Conservation (phyloP, 2,888 invertebrate species). For the Proisotoma minuta region DNA sequence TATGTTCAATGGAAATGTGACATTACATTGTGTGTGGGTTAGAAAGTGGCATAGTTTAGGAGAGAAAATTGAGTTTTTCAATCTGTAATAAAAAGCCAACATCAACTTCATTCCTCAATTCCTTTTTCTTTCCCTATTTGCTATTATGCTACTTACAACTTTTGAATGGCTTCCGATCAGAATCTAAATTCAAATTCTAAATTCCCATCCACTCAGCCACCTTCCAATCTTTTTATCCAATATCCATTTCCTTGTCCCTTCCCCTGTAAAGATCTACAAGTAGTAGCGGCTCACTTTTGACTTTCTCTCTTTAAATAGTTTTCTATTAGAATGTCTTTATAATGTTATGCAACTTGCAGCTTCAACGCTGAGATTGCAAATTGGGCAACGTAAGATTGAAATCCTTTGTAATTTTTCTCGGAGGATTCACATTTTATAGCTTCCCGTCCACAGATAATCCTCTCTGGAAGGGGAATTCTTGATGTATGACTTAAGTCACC, state of each 20-base stretch:
- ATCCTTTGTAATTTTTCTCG: background rate
- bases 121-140: conserved; percentile 12
- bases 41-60: conserved; percentile 48
- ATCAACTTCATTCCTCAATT: conserved; percentile 6
- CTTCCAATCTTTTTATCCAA: conserved; percentile 1
- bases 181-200: conserved; percentile 11
- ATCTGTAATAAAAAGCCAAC: conserved; percentile 48
- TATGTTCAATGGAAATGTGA: conserved; percentile 46
- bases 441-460: too few relatives aligned
- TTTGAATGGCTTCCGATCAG: conserved; percentile 18
- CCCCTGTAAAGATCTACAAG: background rate
- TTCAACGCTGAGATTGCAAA: background rate
- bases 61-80: conserved; percentile 48
- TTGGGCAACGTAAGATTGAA: background rate
- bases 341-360: background rate
- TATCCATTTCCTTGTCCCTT: conserved; percentile 6
- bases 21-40: conserved; percentile 42
- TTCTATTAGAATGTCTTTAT: background rate
- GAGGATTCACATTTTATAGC: background rate
- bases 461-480: too few relatives aligned
- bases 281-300: background rate
- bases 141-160: conserved; percentile 15
- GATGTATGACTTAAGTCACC: too few relatives aligned
- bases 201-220: background rate
- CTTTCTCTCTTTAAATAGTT: background rate